Evolutionary conservation across 2,797 vertebrate species (phyloP).

Genomic region (Neomorphus geoffroyi): DNA sequence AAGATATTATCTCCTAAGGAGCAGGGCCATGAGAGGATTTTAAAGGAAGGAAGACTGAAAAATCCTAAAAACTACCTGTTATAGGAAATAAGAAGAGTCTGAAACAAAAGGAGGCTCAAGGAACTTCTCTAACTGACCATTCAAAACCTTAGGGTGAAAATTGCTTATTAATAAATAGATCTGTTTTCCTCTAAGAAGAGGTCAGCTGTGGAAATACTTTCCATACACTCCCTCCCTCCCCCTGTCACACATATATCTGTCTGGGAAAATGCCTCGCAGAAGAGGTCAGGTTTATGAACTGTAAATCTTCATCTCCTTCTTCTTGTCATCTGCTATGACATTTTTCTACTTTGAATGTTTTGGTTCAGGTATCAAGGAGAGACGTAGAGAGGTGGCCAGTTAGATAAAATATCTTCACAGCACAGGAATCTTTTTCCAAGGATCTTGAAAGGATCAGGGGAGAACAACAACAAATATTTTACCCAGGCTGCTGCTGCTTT

Average conservation of each 20-base stretch:
- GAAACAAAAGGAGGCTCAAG: not conserved
- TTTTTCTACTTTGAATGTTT: not conserved
- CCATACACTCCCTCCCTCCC: not conserved
- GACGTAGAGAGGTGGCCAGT: not conserved
- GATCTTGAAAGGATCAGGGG: not conserved
- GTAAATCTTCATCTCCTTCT: not conserved
- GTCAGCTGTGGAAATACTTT: slow-evolving; percentile 32
- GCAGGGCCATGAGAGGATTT: not conserved
- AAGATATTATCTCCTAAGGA: not conserved
- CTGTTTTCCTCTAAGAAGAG: not conserved
- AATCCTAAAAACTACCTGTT: not conserved
- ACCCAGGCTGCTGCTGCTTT: no score
- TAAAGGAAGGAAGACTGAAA: not conserved
- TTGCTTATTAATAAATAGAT: not conserved
- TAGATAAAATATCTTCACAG: slow-evolving; percentile 5
- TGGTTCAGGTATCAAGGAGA: slow-evolving; percentile 22
- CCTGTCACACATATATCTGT: not conserved
- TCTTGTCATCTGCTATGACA: not conserved
- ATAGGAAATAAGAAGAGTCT: not conserved
- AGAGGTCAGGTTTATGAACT: slow-evolving; percentile 46
- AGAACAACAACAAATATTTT: not conserved
- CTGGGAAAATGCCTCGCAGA: slow-evolving; percentile 3
- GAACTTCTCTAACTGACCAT: not conserved
- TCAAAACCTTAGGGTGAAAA: not conserved
- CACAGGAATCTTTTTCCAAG: not conserved